These are phyloP conservation scores for Chaenodraco wilsoni DNA, from an alignment of 2,797 vertebrate species.

Conservation along the genomic window DNA sequence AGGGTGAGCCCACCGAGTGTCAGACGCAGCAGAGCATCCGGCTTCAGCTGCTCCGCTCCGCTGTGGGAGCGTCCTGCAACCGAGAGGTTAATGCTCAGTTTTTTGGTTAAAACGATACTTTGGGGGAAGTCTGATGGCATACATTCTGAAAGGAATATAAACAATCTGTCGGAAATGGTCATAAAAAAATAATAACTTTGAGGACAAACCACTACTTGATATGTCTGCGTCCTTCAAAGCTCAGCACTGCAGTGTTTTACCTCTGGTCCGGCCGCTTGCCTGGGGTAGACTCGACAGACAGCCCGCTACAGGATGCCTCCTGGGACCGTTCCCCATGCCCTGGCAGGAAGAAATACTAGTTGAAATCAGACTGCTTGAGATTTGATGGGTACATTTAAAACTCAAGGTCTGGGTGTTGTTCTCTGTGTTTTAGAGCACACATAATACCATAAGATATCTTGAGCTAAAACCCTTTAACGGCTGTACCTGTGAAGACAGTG, in stretches of 20 bases:
- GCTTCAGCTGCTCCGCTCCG: slow-evolving; percentile 84
- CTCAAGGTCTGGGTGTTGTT: neutral
- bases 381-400: neutral
- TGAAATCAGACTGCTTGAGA: slow-evolving; percentile 2
- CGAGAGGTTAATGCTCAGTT: neutral
- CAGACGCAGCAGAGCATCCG: slow-evolving; percentile 87
- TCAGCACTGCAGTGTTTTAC: slow-evolving; percentile 48
- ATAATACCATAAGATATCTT: neutral
- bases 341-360: slow-evolving; percentile 39
- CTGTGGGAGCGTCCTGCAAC: slow-evolving; percentile 81
- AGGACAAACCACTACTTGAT: neutral
- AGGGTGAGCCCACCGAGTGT: slow-evolving; percentile 89
- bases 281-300: slow-evolving; percentile 82
- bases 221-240: neutral
- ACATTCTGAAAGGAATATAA: neutral
- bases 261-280: slow-evolving; percentile 66
- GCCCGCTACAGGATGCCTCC: slow-evolving; percentile 85
- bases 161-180: neutral
- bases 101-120: neutral
- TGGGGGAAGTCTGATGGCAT: neutral
- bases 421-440: neutral
- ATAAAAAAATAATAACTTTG: neutral
- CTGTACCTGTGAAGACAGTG: slow-evolving; percentile 81
- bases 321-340: slow-evolving; percentile 83
- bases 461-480: neutral